Conservation (phyloP, 2,113 vertebrate species). For the Muntiacus muntjak region DNA sequence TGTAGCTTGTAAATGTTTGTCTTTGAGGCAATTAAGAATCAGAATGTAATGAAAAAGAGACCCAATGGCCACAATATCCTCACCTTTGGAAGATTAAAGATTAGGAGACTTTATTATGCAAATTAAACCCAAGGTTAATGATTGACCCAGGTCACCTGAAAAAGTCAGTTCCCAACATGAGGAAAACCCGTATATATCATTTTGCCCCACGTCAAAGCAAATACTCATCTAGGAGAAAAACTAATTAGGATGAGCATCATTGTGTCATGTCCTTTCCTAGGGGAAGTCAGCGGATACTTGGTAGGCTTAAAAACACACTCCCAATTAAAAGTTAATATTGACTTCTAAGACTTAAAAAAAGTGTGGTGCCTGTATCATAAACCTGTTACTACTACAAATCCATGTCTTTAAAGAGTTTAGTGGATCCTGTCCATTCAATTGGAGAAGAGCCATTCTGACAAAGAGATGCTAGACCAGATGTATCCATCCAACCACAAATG, state of each 20-base stretch:
- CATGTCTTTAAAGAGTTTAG: neutral
- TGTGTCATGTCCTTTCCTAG: slow-evolving; percentile 35
- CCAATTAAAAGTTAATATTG: neutral
- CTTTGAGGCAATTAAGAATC: slow-evolving; percentile 50
- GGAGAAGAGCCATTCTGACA: neutral
- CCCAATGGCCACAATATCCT: slow-evolving; percentile 18
- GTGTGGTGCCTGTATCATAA: slow-evolving; percentile 9
- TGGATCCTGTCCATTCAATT: neutral
- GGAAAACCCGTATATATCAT: slow-evolving; percentile 64
- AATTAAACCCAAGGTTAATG: slow-evolving; percentile 71
- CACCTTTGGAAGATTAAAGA: slow-evolving; percentile 52
- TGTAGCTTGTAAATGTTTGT: slow-evolving; percentile 46
- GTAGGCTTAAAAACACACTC: slow-evolving; percentile 38
- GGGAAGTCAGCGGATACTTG: neutral
- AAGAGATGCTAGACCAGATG: neutral
- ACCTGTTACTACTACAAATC: neutral
- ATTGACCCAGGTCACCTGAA: slow-evolving; percentile 71
- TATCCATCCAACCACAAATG: rapidly evolving
- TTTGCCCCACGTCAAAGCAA: slow-evolving; percentile 75
- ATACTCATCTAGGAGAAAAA: slow-evolving; percentile 53
- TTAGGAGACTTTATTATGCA: slow-evolving; percentile 49
- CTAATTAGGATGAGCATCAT: slow-evolving; percentile 53
- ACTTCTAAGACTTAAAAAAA: slow-evolving; percentile 7
- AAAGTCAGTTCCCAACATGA: slow-evolving; percentile 67
- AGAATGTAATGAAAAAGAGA: slow-evolving; percentile 44